Conservation (phyloP, 2,888 invertebrate genomes). For the Biston stratarius region DNA sequence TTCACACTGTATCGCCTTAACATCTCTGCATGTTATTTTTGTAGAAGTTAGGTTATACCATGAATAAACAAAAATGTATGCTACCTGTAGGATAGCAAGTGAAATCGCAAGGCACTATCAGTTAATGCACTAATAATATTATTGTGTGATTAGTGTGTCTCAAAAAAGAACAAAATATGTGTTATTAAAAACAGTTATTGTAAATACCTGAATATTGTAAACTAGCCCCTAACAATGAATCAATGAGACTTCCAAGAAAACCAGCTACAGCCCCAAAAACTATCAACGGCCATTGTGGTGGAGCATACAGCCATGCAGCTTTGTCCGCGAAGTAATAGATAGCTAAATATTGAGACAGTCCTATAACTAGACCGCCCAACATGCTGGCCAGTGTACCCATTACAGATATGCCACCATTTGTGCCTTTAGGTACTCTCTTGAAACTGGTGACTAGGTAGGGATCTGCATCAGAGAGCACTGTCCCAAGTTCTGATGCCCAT, state of each 20-base stretch:
- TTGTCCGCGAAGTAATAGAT: constrained; percentile 88
- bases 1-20: no score
- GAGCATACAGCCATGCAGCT: constrained; percentile 84
- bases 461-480: constrained; percentile 89
- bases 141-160: background rate
- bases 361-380: constrained; percentile 90
- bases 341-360: constrained; percentile 90
- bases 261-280: constrained; percentile 91
- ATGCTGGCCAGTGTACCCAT: constrained; percentile 86
- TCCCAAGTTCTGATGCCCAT: constrained; percentile 95
- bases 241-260: constrained; percentile 92
- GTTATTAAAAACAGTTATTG: background rate
- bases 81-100: no score
- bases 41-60: no score
- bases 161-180: background rate
- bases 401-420: constrained; percentile 94
- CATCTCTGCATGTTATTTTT: no score
- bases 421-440: constrained; percentile 92
- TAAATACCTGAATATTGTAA: constrained; percentile 94
- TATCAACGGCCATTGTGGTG: constrained; percentile 93
- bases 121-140: no score
- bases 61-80: no score
- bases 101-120: no score
- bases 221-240: constrained; percentile 94
- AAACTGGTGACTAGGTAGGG: constrained; percentile 92